Percentiles rank a stretch among this genome's conserved stretches.
Evolutionary conservation across 2,888 invertebrate genomes (phyloP).

Genomic region (Merodon equestris): DNA sequence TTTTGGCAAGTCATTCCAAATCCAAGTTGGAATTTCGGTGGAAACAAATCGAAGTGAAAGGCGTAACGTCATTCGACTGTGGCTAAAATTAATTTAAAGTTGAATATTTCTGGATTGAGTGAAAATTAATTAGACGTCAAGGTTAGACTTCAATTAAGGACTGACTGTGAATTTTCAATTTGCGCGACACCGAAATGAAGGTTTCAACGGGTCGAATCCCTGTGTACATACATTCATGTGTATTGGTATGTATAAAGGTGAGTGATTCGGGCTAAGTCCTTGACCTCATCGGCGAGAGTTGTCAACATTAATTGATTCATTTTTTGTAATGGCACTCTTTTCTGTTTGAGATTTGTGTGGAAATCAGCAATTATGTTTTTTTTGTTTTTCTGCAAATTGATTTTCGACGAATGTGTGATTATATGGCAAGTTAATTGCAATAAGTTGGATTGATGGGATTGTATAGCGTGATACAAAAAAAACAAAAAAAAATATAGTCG

Average conservation of each 20-base stretch:
- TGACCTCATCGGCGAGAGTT: background rate
- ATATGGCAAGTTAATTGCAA: too few relatives aligned
- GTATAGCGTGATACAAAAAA: too few relatives aligned
- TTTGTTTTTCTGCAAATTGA: too few relatives aligned
- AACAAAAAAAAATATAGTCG: too few relatives aligned
- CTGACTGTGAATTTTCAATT: constrained; percentile 61
- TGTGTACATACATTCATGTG: too few relatives aligned
- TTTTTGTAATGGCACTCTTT: background rate
- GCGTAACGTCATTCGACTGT: constrained; percentile 19
- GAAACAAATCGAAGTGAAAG: constrained; percentile 22
- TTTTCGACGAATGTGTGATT: too few relatives aligned
- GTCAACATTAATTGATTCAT: constrained; percentile 31
- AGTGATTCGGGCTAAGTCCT: constrained; percentile 21
- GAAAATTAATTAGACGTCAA: constrained; percentile 61
- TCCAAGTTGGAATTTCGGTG: constrained; percentile 30
- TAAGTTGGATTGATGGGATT: too few relatives aligned
- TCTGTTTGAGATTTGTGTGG: background rate
- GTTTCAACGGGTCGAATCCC: background rate
- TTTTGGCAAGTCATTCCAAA: constrained; percentile 36
- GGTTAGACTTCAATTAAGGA: constrained; percentile 60
- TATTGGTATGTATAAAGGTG: too few relatives aligned
- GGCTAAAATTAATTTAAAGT: constrained; percentile 57
- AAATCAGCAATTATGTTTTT: constrained; percentile 27
- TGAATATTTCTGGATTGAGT: constrained; percentile 47
- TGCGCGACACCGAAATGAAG: constrained; percentile 18